Conservation (phyloP, 2,113 vertebrate species). For the Cyprinodon tularosa region DNA sequence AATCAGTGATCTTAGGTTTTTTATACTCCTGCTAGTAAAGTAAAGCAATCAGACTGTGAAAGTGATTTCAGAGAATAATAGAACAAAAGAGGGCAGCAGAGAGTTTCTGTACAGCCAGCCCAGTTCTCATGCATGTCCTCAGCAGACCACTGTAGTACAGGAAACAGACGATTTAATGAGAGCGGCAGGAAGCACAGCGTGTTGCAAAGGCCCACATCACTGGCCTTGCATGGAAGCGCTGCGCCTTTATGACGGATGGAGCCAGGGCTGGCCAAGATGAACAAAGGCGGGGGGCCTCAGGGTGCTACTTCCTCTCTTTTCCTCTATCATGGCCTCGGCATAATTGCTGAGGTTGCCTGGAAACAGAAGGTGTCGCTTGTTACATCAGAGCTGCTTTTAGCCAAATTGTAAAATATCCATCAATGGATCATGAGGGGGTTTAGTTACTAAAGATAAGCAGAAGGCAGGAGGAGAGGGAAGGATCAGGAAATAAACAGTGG, state of each 20-base stretch:
- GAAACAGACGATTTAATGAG: constrained; percentile 55
- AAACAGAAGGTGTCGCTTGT: constrained; percentile 81
- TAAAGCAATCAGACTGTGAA: background rate
- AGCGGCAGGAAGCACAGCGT: constrained; percentile 52
- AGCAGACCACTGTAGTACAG: constrained; percentile 23
- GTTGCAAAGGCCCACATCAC: constrained; percentile 48
- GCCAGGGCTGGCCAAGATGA: constrained; percentile 54
- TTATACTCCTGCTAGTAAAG: background rate
- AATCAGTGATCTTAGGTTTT: background rate
- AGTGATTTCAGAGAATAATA: background rate
- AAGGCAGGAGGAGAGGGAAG: constrained; percentile 37
- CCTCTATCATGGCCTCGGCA: constrained; percentile 69
- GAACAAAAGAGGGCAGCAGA: constrained; percentile 77
- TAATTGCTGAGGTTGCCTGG: constrained; percentile 79
- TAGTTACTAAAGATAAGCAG: constrained; percentile 67
- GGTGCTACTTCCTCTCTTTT: constrained; percentile 69
- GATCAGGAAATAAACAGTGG: constrained; percentile 45
- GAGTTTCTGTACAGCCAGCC: constrained; percentile 18
- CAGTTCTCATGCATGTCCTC: constrained; percentile 4
- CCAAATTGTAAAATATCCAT: constrained; percentile 75
- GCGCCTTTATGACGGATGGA: constrained; percentile 57
- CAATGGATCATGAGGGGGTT: constrained; percentile 44
- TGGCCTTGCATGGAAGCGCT: constrained; percentile 45
- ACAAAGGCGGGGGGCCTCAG: constrained; percentile 60
- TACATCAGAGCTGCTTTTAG: constrained; percentile 80